phyloP scores from a whole-genome alignment of 2,888 invertebrate genomes.

The Corythucha ciliata region DNA sequence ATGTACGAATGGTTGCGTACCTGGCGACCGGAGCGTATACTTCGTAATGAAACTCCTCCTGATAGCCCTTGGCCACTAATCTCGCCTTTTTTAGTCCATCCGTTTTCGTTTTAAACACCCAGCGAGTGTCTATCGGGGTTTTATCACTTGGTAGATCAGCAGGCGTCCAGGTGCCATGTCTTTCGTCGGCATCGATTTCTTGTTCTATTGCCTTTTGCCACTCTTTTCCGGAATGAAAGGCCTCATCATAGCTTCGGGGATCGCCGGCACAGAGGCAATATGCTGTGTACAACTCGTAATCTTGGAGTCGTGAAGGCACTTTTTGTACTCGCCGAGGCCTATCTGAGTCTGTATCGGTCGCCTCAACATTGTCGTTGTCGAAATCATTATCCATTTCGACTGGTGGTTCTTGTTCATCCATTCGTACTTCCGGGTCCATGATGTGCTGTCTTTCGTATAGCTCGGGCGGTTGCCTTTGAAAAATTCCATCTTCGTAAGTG shows the following conservation, averaged over 20 bases:
- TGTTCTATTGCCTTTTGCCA: constrained; percentile 11
- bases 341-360: not conserved
- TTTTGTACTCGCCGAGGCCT: not conserved
- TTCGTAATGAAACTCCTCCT: constrained; percentile 26
- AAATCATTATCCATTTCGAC: not conserved
- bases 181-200: constrained; percentile 5
- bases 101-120: constrained; percentile 30
- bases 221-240: not conserved
- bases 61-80: constrained; percentile 35
- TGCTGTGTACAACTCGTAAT: not conserved
- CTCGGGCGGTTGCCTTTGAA: too few species aligned
- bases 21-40: constrained; percentile 36
- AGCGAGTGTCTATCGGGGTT: constrained; percentile 26
- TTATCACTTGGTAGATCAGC: constrained; percentile 19
- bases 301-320: not conserved
- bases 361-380: not conserved
- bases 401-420: not conserved
- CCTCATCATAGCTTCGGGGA: constrained; percentile 5
- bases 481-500: too few species aligned
- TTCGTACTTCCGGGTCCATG: not conserved
- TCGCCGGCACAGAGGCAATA: not conserved
- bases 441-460: not conserved
- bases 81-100: constrained; percentile 32
- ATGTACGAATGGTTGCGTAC: constrained; percentile 32
- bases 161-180: constrained; percentile 24